Base-by-base conservation (phyloP, 1,140 invertebrate genomes). In the Paracyclopina nana region DNA sequence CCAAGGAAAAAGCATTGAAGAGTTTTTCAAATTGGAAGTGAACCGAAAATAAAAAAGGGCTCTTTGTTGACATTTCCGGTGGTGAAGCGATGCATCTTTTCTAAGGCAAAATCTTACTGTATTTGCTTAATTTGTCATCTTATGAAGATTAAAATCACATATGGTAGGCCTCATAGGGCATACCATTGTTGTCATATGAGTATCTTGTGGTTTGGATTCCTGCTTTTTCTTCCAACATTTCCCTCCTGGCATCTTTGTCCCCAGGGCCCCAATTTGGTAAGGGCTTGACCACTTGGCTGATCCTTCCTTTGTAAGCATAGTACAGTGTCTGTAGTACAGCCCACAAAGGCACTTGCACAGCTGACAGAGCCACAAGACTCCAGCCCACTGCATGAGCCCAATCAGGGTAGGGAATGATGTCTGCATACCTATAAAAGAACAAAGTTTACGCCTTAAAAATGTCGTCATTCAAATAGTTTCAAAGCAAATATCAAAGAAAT, bases 231-330 rank as follows among this genome's bases (percentile, higher is more conserved):
- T 54, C 45, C 1, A 54, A 26, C 9, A 56, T 51, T 9, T 18
- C 45, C 22, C 55, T 24, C 27, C 54, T 41, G n/a, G 31, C 54
- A 12, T 56, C 41, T 11, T 9, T 24, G 24, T 50, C 52, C 4
- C 54, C 54, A 14, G 55, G 55, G 6, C 55, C 55, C 55, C 55
- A 56, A 22, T 45, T 29, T 25, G 38, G 28, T 5, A 50, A 46
- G 2, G 55, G 55, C 11, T 29, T 29, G 16, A 57, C 22, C 18
- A 57, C 40, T 14, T 50, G 45, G 6, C 8, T 30, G 12, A 49
- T 20, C 8, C 22, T 57, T 26, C 50, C 45, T 31, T 50, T 56
- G 31, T 6, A 11, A 12, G 34, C 20, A 34, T 53, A 53, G 18
- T 55, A 41, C 11, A 51, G 11, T 4, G n/a, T 54, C 1, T 12